Base-by-base conservation (phyloP, 2,888 invertebrate species). In the Metellina segmentata region DNA sequence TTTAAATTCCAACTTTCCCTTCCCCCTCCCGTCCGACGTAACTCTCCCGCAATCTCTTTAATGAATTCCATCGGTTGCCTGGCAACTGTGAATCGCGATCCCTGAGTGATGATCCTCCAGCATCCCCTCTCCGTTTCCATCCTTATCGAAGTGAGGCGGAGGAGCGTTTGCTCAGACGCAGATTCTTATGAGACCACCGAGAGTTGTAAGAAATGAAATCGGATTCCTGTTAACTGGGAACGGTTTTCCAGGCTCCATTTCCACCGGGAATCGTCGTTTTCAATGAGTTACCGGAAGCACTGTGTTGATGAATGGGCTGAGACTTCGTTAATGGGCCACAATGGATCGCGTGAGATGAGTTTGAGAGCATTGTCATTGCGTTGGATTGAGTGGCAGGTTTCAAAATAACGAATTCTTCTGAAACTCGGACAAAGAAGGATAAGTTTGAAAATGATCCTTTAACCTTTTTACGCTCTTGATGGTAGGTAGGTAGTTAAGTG, bases 1-100 rank as follows among this genome's bases (percentile, higher is more conserved):
- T 53, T 70, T 49, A 83, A 70, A 70, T 53, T 20, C 48, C 90
- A 8, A 77, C n/a, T 51, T 49, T 20, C 19, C 19, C 52, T 74
- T 77, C 48, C 16, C n/a, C 6, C 77, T 61, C 69, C 49, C 8
- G 78, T 85, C 9, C 11, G 11, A 11, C 13, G 51, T 61, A n/a
- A 34, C 20, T 70, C 86, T 34, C 49, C 74, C 8, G 85, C 90
- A 90, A 90, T 90, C 85, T 53, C 34, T 34, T 70, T 90, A 90
- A 90, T 85, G 90, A 85, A 90, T 90, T 90, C 90, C 83, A 16
- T 6, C 48, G 83, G 90, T 90, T 52, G 53, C 90, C 78, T 85
- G 85, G 90, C 90, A 85, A 90, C 89, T 6, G 52, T 70, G 51
- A 70, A 19, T 13, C 48, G 13, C n/a, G 51, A 78, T 52, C 87